Percentiles rank a stretch among this genome's conserved stretches.
phyloP scores from a whole-genome alignment of 1,140 invertebrate species.

The Asbolus verrucosus region DNA sequence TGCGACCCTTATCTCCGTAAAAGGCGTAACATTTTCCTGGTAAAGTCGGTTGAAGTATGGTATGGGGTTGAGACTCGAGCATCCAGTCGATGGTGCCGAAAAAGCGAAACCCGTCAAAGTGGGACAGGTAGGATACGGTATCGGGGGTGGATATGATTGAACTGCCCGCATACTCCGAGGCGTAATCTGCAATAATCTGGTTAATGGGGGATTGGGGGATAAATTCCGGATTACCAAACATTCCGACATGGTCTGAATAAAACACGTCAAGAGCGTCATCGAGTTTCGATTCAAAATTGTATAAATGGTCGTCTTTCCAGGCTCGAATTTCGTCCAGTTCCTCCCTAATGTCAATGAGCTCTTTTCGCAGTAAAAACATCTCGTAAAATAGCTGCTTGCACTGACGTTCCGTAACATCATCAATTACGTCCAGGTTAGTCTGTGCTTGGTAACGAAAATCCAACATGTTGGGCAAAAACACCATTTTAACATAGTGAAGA shows the following conservation, averaged over 20 bases:
- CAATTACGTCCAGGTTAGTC: not conserved
- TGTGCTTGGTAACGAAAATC: not conserved
- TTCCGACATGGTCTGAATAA: slow-evolving; percentile 1
- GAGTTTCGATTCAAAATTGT: not conserved
- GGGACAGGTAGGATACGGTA: not conserved
- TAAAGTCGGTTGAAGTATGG: not conserved
- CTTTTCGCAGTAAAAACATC: not conserved
- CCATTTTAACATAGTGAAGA: not conserved
- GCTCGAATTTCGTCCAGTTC: not conserved
- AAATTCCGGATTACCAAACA: not conserved
- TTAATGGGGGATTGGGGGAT: not conserved
- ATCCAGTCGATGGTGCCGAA: not conserved
- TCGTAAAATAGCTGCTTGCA: slow-evolving; percentile 5
- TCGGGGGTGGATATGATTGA: slow-evolving; percentile 6
- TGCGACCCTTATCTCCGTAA: slow-evolving; percentile 10
- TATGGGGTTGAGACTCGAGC: not conserved
- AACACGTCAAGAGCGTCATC: not conserved
- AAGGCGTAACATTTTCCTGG: slow-evolving; percentile 31
- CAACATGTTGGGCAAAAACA: not conserved
- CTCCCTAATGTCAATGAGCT: not conserved
- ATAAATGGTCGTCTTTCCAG: not conserved
- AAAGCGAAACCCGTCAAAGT: not conserved
- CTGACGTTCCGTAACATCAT: not conserved
- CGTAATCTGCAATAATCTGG: slow-evolving; percentile 19
- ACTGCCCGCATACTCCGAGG: slow-evolving; percentile 14